A percentile compares a stretch with the other conserved stretches of the same genome.
These are phyloP conservation scores for Atractosteus spatula DNA, from an alignment of 2,113 vertebrate species.

Conservation along the genomic window DNA sequence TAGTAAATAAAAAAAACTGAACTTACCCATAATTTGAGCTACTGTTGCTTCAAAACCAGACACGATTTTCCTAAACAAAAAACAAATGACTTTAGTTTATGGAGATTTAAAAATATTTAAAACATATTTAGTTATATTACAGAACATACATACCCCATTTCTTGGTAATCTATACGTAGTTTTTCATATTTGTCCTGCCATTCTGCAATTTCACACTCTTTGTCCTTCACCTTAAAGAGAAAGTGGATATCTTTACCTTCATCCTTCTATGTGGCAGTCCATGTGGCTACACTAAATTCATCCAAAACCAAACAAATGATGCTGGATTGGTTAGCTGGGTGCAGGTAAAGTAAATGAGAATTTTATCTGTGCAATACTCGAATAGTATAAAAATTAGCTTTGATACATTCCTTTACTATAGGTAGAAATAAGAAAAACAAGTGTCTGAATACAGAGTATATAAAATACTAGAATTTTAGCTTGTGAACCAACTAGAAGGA, in stretches of 20 bases:
- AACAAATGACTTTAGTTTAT: background rate
- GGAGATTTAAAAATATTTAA: background rate
- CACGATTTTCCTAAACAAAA: slow-evolving; percentile 73
- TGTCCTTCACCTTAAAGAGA: slow-evolving; percentile 60
- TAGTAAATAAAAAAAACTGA: background rate
- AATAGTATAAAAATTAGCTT: too few relatives aligned
- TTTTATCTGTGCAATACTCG: too few relatives aligned
- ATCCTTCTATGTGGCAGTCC: too few relatives aligned
- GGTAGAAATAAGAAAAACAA: too few relatives aligned
- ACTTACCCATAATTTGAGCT: slow-evolving; percentile 75
- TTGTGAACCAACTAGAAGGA: too few relatives aligned
- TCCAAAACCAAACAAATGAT: too few relatives aligned
- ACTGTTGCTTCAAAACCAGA: slow-evolving; percentile 75
- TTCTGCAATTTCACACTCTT: slow-evolving; percentile 50
- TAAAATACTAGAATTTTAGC: too few relatives aligned
- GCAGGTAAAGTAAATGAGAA: too few relatives aligned
- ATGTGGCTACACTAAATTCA: too few relatives aligned
- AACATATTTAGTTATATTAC: background rate
- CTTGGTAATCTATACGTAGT: slow-evolving; percentile 60
- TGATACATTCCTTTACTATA: too few relatives aligned
- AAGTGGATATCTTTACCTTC: background rate
- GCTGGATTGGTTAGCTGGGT: too few relatives aligned
- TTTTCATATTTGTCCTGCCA: slow-evolving; percentile 64
- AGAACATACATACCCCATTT: slow-evolving; percentile 76
- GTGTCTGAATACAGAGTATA: too few relatives aligned